phyloP scores from a whole-genome alignment of 64 coral and sea anemone genomes.

The Stylophora pistillata region DNA sequence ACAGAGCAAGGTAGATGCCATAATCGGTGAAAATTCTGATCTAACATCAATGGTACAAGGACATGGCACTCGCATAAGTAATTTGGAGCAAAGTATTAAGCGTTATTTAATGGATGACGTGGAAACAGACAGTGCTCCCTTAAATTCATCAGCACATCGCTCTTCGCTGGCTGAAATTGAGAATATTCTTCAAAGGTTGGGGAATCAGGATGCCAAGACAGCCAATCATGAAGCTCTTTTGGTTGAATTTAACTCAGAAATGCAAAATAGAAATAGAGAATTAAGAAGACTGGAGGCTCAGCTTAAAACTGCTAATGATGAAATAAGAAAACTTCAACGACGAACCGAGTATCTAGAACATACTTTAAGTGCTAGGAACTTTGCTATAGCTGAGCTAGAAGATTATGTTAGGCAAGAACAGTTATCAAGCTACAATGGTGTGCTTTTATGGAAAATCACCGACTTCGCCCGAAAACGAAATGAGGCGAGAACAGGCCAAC shows the following conservation, averaged over 20 bases:
- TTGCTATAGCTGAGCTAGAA: slow-evolving; percentile 55
- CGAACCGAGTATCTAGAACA: slow-evolving; percentile 44
- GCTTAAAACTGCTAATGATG: slow-evolving; percentile 20
- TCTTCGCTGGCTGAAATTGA: background rate
- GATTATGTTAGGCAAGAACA: slow-evolving; percentile 30
- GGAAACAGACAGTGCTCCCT: background rate
- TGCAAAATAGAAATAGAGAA: slow-evolving; percentile 24
- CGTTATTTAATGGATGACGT: slow-evolving; percentile 22
- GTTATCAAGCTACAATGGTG: slow-evolving; percentile 18
- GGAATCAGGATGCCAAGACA: slow-evolving; percentile 30
- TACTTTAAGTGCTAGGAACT: slow-evolving; percentile 15
- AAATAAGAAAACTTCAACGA: slow-evolving; percentile 34
- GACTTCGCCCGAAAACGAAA: slow-evolving; percentile 27
- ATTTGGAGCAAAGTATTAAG: background rate
- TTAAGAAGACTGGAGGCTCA: background rate
- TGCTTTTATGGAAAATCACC: slow-evolving; percentile 60
- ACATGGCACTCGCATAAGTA: background rate
- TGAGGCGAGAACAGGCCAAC: slow-evolving; percentile 46
- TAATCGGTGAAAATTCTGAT: background rate
- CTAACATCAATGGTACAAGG: background rate
- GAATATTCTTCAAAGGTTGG: slow-evolving; percentile 17
- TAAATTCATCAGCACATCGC: slow-evolving; percentile 6
- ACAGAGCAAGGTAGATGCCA: background rate
- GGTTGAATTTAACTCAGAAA: slow-evolving; percentile 24
- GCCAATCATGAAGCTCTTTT: slow-evolving; percentile 49